These are phyloP conservation scores for Anseranas semipalmata DNA, from an alignment of 2,113 vertebrate species.

Conservation along the genomic window DNA sequence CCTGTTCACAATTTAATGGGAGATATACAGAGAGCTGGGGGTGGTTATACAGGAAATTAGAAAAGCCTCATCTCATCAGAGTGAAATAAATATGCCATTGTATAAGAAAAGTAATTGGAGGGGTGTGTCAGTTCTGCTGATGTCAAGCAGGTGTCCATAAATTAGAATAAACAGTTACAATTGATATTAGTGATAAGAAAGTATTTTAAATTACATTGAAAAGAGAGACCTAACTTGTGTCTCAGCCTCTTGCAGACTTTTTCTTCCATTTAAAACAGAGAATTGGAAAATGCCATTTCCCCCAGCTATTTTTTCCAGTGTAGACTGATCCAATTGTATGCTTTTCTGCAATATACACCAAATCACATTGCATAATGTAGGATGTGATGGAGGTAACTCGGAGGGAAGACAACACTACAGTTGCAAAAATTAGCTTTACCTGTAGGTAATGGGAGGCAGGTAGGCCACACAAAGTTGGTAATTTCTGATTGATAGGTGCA, in stretches of 20 bases:
- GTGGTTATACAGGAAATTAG: slow-evolving; percentile 78
- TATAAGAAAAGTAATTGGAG: slow-evolving; percentile 71
- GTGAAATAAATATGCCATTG: slow-evolving; percentile 72
- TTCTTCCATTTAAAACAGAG: neutral
- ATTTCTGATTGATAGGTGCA: neutral
- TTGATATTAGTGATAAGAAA: slow-evolving; percentile 59
- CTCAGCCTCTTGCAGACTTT: neutral
- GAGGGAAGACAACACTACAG: neutral
- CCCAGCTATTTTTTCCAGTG: neutral
- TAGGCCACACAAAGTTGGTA: neutral
- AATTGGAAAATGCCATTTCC: neutral
- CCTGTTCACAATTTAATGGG: slow-evolving; percentile 79
- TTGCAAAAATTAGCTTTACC: neutral
- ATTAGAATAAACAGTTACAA: slow-evolving; percentile 69
- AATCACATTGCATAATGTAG: neutral
- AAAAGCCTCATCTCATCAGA: slow-evolving; percentile 68
- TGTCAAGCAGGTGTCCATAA: slow-evolving; percentile 76
- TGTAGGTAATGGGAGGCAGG: neutral
- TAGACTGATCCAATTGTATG: neutral
- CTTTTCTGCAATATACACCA: neutral
- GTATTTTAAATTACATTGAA: slow-evolving; percentile 25
- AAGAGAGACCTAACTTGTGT: neutral
- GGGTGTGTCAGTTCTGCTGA: slow-evolving; percentile 70
- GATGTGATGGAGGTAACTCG: neutral
- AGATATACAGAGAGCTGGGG: slow-evolving; percentile 70